Conservation (phyloP, 1,140 invertebrate species). For the Wiebesia pumilae region DNA sequence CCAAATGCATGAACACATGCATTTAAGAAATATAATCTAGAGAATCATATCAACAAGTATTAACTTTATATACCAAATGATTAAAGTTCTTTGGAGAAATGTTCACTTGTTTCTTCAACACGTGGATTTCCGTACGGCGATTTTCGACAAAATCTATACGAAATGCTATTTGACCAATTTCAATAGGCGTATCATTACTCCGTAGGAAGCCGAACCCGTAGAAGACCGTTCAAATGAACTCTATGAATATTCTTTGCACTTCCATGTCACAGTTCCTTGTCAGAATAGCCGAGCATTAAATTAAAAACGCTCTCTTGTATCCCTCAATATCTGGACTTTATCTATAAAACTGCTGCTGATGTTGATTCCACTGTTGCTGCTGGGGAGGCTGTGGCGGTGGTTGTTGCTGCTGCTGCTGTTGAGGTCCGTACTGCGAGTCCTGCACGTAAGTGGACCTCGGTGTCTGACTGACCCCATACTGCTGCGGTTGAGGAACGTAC, state of each 20-base stretch:
- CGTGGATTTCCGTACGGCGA: background rate
- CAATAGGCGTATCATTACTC: background rate
- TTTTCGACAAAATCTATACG: background rate
- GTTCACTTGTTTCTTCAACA: background rate
- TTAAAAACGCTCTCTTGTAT: background rate
- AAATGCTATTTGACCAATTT: background rate
- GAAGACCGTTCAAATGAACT: background rate
- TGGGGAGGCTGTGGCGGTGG: constrained; percentile 69
- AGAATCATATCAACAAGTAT: background rate
- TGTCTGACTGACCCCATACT: constrained; percentile 65
- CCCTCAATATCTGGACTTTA: constrained; percentile 58
- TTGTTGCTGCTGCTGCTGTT: constrained; percentile 71
- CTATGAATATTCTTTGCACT: background rate
- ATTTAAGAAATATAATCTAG: background rate
- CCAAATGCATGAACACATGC: background rate
- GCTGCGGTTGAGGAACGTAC: constrained; percentile 69
- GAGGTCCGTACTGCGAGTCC: constrained; percentile 69
- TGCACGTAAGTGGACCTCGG: constrained; percentile 72
- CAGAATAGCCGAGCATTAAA: background rate
- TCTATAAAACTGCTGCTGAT: constrained; percentile 78
- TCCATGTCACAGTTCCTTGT: background rate
- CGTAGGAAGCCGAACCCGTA: background rate
- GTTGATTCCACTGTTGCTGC: constrained; percentile 71
- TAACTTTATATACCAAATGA: background rate
- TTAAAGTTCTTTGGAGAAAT: background rate